phyloP scores from a whole-genome alignment of 2,797 vertebrate species.

The Chelmon rostratus region DNA sequence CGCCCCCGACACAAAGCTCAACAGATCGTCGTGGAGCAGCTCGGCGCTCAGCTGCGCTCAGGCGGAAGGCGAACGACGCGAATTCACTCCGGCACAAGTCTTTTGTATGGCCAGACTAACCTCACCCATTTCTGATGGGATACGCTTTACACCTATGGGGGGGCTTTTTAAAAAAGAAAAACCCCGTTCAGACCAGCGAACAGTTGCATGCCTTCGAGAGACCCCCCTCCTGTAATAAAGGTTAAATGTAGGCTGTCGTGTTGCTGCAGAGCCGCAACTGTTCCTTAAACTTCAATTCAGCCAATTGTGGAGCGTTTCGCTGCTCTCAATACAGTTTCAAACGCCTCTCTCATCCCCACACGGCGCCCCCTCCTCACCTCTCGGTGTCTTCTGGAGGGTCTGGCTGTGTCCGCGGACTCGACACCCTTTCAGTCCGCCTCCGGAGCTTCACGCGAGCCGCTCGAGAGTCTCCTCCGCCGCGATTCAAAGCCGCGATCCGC shows the following conservation, averaged over 20 bases:
- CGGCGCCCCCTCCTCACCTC: slow-evolving; percentile 74
- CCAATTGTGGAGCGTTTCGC: slow-evolving; percentile 57
- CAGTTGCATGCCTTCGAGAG: slow-evolving; percentile 33
- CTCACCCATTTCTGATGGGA: slow-evolving; percentile 76
- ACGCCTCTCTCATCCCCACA: slow-evolving; percentile 45
- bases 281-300: slow-evolving; percentile 64
- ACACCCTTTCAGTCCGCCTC: slow-evolving; percentile 30
- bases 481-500: not conserved
- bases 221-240: not conserved
- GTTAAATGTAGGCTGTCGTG: not conserved
- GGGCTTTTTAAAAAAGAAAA: slow-evolving; percentile 22
- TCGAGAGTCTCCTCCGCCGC: slow-evolving; percentile 11
- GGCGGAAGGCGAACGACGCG: slow-evolving; percentile 32
- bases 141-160: slow-evolving; percentile 63
- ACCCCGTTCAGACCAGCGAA: slow-evolving; percentile 12
- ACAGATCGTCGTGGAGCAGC: slow-evolving; percentile 16
- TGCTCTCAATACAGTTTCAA: slow-evolving; percentile 67
- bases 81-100: slow-evolving; percentile 55
- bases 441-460: slow-evolving; percentile 1
- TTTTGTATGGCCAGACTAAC: slow-evolving; percentile 73
- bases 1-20: slow-evolving; percentile 41
- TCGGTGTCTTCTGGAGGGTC: slow-evolving; percentile 17
- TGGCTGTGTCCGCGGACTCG: slow-evolving; percentile 43
- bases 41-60: not conserved
- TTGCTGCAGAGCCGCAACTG: slow-evolving; percentile 34